Conservation (phyloP, 1,140 invertebrate species). For the Chironomus striatipennis region DNA sequence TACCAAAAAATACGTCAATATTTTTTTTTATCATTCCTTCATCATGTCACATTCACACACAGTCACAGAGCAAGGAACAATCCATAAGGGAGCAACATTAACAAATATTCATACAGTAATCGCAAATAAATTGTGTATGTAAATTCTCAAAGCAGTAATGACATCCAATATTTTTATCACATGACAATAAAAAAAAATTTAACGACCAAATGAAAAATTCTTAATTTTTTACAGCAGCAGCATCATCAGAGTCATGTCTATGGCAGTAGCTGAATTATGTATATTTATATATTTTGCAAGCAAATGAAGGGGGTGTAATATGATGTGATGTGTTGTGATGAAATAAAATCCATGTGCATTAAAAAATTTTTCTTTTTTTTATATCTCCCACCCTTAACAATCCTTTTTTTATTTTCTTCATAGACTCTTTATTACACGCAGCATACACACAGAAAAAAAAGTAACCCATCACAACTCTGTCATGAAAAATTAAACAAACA, state of each 20-base stretch:
- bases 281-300: background rate
- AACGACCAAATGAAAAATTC: background rate
- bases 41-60: background rate
- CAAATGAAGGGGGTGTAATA: background rate
- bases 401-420: background rate
- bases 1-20: too few relatives aligned
- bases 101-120: background rate
- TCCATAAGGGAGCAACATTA: background rate
- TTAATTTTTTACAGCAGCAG: background rate
- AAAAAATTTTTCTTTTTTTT: background rate
- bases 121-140: slow-evolving; percentile 1
- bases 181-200: slow-evolving; percentile 4
- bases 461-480: slow-evolving; percentile 6
- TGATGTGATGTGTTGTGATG: background rate
- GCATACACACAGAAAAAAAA: background rate
- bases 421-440: background rate
- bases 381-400: background rate
- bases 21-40: too few relatives aligned
- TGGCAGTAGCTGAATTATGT: background rate
- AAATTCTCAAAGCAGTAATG: slow-evolving; percentile 5
- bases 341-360: slow-evolving; percentile 13
- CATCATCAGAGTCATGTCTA: background rate
- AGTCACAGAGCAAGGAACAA: background rate
- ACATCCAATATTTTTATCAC: slow-evolving; percentile 8
- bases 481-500: slow-evolving; percentile 4